These are phyloP conservation scores for Cerastoderma edule DNA, from an alignment of 2,888 invertebrate species.

Conservation along the genomic window DNA sequence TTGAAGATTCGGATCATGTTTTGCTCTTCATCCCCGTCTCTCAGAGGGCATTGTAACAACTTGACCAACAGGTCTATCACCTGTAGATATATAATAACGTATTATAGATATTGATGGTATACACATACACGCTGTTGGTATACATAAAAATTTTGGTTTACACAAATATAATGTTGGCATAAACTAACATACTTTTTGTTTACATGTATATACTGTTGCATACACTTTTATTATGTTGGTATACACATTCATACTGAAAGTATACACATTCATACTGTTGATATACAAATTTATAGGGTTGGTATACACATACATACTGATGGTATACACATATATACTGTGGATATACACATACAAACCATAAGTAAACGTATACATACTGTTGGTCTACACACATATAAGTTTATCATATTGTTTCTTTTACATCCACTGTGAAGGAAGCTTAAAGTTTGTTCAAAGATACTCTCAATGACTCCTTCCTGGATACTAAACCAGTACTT, in stretches of 20 bases:
- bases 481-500: too few species aligned
- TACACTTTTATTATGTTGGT: background rate
- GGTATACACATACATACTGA: background rate
- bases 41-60: conserved; percentile 80
- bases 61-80: conserved; percentile 83
- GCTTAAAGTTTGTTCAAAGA: too few species aligned
- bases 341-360: background rate
- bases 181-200: background rate
- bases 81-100: conserved; percentile 57
- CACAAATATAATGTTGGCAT: background rate
- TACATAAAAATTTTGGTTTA: background rate
- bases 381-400: background rate
- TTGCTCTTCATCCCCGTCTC: conserved; percentile 79
- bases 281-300: background rate
- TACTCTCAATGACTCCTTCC: too few species aligned
- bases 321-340: background rate
- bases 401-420: too few species aligned
- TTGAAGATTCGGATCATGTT: conserved; percentile 83
- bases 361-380: background rate
- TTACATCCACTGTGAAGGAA: too few species aligned
- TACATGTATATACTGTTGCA: background rate
- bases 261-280: background rate
- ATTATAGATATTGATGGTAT: background rate
- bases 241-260: background rate
- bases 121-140: background rate